A percentile compares a stretch with the other conserved stretches of the same genome.
These are phyloP conservation scores for Trachurus trachurus DNA, from an alignment of 2,797 vertebrate genomes.

Conservation along the genomic window DNA sequence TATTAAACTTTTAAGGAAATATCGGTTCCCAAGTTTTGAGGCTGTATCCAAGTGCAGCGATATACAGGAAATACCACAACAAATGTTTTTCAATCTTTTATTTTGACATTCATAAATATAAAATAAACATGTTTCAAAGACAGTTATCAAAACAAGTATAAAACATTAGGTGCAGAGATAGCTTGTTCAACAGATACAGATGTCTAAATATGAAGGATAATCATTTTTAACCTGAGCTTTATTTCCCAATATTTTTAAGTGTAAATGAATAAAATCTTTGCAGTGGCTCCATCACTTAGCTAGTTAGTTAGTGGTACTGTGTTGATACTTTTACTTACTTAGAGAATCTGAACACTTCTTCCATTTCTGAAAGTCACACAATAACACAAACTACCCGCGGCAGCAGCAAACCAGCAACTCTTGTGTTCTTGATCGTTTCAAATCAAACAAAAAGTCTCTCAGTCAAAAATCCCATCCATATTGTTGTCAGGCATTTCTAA, in stretches of 20 bases:
- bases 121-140: slow-evolving; percentile 56
- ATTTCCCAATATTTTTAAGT: not conserved
- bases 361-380: too few species aligned
- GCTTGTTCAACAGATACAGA: slow-evolving; percentile 37
- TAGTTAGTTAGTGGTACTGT: too few species aligned
- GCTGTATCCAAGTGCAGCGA: not conserved
- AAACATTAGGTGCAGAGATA: slow-evolving; percentile 50
- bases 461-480: too few species aligned
- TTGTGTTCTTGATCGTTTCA: too few species aligned
- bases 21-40: not conserved
- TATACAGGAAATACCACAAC: not conserved
- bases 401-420: too few species aligned
- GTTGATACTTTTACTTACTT: not conserved
- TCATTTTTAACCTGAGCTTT: not conserved
- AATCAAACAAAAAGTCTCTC: not conserved
- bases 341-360: not conserved
- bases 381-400: too few species aligned
- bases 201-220: not conserved
- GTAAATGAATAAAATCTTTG: too few species aligned
- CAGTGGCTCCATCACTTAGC: too few species aligned
- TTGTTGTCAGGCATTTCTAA: too few species aligned
- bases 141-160: slow-evolving; percentile 71
- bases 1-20: not conserved
- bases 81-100: slow-evolving; percentile 36
- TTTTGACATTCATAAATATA: slow-evolving; percentile 74